These are phyloP conservation scores for Napeogenes sylphis DNA, from an alignment of 2,888 invertebrate species.

Conservation along the genomic window DNA sequence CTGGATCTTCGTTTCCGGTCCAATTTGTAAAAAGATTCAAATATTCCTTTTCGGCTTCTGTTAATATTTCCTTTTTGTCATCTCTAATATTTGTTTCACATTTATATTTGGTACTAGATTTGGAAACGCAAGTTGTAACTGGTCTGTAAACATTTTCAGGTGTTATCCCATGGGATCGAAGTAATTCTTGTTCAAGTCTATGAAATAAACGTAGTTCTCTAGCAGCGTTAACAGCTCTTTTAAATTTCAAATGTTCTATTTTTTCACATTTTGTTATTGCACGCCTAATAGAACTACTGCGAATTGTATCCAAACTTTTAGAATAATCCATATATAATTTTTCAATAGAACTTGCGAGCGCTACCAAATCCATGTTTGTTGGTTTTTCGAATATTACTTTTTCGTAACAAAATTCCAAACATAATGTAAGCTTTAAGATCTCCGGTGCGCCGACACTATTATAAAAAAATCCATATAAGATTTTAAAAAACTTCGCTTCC, in stretches of 20 bases:
- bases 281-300: conserved; percentile 68
- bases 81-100: conserved; percentile 14
- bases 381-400: conserved; percentile 77
- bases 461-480: conserved; percentile 77
- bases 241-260: conserved; percentile 69
- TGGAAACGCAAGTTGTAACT: conserved; percentile 12
- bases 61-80: conserved; percentile 34
- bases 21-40: conserved; percentile 64
- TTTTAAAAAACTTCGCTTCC: conserved; percentile 71
- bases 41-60: conserved; percentile 60
- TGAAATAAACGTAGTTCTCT: conserved; percentile 75
- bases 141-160: conserved; percentile 19
- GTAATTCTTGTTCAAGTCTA: conserved; percentile 63
- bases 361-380: conserved; percentile 71
- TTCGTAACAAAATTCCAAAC: conserved; percentile 81
- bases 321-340: conserved; percentile 70
- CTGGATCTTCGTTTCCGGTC: conserved; percentile 57
- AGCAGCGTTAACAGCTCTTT: conserved; percentile 75
- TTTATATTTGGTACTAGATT: conserved; percentile 11
- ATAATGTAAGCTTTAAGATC: conserved; percentile 76
- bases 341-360: conserved; percentile 80
- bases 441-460: conserved; percentile 74
- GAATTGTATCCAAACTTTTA: conserved; percentile 75
- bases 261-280: conserved; percentile 73
- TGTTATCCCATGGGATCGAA: conserved; percentile 56